phyloP scores from a whole-genome alignment of 2,113 vertebrate species.

The Mus spicilegus region DNA sequence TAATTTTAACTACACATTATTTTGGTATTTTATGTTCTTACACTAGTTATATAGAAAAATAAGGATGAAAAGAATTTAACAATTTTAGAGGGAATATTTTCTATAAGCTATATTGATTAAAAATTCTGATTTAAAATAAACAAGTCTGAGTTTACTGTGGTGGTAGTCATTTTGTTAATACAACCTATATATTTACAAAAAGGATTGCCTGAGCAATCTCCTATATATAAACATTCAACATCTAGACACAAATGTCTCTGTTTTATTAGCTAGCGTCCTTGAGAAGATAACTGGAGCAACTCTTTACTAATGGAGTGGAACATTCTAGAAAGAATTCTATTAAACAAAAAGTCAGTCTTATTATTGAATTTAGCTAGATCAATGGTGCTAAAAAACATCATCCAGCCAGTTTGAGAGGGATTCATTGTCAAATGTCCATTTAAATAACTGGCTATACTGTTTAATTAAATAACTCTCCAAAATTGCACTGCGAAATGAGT shows the following conservation, averaged over 20 bases:
- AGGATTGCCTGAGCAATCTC: constrained; percentile 56
- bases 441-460: constrained; percentile 75
- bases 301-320: constrained; percentile 79
- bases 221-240: constrained; percentile 60
- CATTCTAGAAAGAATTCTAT: constrained; percentile 83
- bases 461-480: constrained; percentile 72
- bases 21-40: background rate
- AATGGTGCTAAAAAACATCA: constrained; percentile 84
- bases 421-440: constrained; percentile 60
- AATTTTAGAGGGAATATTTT: background rate
- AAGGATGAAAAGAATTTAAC: background rate
- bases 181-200: constrained; percentile 18
- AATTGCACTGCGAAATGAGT: constrained; percentile 40
- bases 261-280: constrained; percentile 81
- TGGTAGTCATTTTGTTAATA: constrained; percentile 33
- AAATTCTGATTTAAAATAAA: constrained; percentile 16
- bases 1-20: background rate
- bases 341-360: constrained; percentile 85
- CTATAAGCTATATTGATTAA: background rate
- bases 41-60: background rate
- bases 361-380: constrained; percentile 85
- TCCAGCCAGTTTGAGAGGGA: constrained; percentile 72
- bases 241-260: constrained; percentile 35
- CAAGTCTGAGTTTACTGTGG: constrained; percentile 23
- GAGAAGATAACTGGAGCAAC: constrained; percentile 82